Evolutionary conservation across 2,113 vertebrate genomes (phyloP).

Genomic region (Halichoeres trimaculatus): DNA sequence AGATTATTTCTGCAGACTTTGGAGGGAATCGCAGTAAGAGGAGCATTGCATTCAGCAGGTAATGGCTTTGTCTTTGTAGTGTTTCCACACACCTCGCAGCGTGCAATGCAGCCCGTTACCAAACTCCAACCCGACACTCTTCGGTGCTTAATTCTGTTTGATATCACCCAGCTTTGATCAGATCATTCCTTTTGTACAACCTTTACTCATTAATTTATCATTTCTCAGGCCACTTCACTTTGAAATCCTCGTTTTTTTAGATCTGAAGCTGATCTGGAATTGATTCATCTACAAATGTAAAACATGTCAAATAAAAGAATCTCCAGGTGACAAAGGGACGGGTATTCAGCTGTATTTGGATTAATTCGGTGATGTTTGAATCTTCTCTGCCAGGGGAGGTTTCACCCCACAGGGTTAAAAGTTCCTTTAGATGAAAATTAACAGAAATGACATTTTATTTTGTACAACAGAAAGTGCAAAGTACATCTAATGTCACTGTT

Average conservation of each 20-base stretch:
- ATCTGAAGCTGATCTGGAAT: slow-evolving; percentile 74
- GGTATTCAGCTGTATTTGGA: slow-evolving; percentile 54
- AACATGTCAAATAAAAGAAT: slow-evolving; percentile 54
- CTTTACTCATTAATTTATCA: background rate
- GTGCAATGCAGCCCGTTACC: slow-evolving; percentile 70
- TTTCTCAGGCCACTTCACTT: slow-evolving; percentile 9
- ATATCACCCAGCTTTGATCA: slow-evolving; percentile 39
- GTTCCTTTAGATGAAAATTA: slow-evolving; percentile 48
- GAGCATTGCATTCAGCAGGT: slow-evolving; percentile 73
- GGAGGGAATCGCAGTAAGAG: slow-evolving; percentile 75
- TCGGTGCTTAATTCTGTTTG: background rate
- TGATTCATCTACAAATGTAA: slow-evolving; percentile 54
- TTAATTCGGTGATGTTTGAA: slow-evolving; percentile 18
- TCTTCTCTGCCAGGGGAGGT: too few relatives aligned
- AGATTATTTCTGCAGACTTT: slow-evolving; percentile 70
- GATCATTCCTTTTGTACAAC: slow-evolving; percentile 27
- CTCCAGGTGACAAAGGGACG: slow-evolving; percentile 14
- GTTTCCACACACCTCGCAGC: slow-evolving; percentile 69
- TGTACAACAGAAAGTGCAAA: slow-evolving; percentile 82
- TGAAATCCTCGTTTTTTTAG: slow-evolving; percentile 43
- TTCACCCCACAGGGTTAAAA: too few relatives aligned
- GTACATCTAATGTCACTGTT: slow-evolving; percentile 80
- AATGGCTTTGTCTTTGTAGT: slow-evolving; percentile 80
- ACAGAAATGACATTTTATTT: slow-evolving; percentile 30
- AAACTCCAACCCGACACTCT: slow-evolving; percentile 37